Base-by-base conservation (phyloP, 2,797 vertebrate species). In the Falco naumanni region DNA sequence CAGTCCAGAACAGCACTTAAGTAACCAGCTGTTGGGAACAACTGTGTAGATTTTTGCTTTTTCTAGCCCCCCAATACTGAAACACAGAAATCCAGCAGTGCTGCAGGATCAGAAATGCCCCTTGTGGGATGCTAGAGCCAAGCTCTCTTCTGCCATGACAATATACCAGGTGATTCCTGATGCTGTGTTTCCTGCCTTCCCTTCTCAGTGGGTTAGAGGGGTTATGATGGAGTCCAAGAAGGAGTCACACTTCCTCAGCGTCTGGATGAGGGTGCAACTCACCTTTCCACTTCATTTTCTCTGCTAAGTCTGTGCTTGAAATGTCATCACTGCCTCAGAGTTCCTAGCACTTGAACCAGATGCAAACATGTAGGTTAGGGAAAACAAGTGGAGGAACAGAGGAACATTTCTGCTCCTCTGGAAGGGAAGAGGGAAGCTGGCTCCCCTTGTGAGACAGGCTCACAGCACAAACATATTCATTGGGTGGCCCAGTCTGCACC, bases 71-170 rank as follows among this genome's bases (percentile, higher is more conserved):
- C 6, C 26, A 53, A 25, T 10, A 43, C 47, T 41, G 64, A 85
- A 85, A 85, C 8, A 6, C 15, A 11, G 15, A 85, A 85, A 85
- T 7, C 6, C 15, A 11, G 15, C 68, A 47, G 28, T 1, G 4
- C 5, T 63, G 22, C 28, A 91, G 37, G 34, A 68, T 41, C n/a
- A 48, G 50, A 76, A 88, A 72, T 0, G 0, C 13, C 20, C 24
- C 22, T 29, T 22, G 34, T 0, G 0, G 9, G 12, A 15, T 16
- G 0, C 37, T 70, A 60, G 8, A 75, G 20, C 8, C 10, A 53
- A 76, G 54, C 26, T 50, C 17, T 71, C 31, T 63, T 69, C 33
- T 77, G 22, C 50, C 4, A 4, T 4, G 10, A 76, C 25, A 60
- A 63, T 8, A 20, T 1, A 31, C 4, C 14, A 74, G 24, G 24